Evolutionary conservation across 1,140 invertebrate genomes (phyloP).

Genomic region (Drosophila ananassae): DNA sequence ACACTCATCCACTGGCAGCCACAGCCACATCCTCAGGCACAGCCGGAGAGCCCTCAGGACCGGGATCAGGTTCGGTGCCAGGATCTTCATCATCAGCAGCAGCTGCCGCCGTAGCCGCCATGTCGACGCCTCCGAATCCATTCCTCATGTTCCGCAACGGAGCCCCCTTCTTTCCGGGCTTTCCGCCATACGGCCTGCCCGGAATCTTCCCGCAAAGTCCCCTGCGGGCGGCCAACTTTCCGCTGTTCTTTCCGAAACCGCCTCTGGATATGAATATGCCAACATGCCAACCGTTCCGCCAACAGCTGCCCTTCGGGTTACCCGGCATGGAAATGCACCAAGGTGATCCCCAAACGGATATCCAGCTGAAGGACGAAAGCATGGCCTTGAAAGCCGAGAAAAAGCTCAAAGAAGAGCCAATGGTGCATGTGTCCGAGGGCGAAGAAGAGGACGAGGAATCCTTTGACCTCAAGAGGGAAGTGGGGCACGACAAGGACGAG

Average conservation of each 20-base stretch:
- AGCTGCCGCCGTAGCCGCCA: conserved; percentile 75
- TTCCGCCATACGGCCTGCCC: conserved; percentile 84
- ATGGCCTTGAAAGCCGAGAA: conserved; percentile 19
- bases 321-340: conserved; percentile 21
- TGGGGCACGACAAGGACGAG: conserved; percentile 7
- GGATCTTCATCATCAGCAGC: conserved; percentile 19
- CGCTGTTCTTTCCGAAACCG: conserved; percentile 86
- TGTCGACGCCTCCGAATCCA: conserved; percentile 86
- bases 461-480: conserved; percentile 16
- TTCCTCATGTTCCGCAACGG: conserved; percentile 87
- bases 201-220: conserved; percentile 77
- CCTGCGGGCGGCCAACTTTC: conserved; percentile 84
- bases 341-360: conserved; percentile 3
- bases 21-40: conserved; percentile 11
- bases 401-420: conserved; percentile 42
- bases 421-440: conserved; percentile 40
- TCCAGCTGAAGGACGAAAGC: conserved; percentile 4
- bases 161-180: conserved; percentile 85
- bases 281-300: conserved; percentile 50
- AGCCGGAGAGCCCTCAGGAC: conserved; percentile 20
- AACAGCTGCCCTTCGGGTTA: conserved; percentile 51
- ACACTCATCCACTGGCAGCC: neutral
- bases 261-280: conserved; percentile 59
- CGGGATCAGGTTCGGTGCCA: conserved; percentile 14
- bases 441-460: conserved; percentile 41